Conservation (phyloP, 2,888 invertebrate species). For the Cepaea hortensis region DNA sequence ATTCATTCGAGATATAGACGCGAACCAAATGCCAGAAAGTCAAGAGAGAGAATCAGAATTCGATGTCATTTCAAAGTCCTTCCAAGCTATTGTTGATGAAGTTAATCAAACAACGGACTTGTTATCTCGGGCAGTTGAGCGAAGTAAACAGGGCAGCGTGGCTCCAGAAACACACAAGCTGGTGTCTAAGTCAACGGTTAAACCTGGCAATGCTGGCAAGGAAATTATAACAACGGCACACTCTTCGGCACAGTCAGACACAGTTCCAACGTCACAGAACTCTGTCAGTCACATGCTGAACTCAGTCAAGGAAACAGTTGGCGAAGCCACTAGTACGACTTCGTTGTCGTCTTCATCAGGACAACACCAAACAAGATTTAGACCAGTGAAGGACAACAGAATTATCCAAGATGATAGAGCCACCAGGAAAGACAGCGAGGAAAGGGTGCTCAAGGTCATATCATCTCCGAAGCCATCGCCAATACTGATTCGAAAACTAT, state of each 20-base stretch:
- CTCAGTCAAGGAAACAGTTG: slow-evolving; percentile 1
- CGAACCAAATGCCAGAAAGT: slow-evolving; percentile 53
- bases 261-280: neutral
- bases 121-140: slow-evolving; percentile 42
- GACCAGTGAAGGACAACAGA: slow-evolving; percentile 54
- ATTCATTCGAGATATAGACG: slow-evolving; percentile 40
- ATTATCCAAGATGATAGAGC: slow-evolving; percentile 58
- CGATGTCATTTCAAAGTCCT: slow-evolving; percentile 67
- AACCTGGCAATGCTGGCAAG: slow-evolving; percentile 38
- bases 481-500: slow-evolving; percentile 24
- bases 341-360: slow-evolving; percentile 30
- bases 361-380: slow-evolving; percentile 46
- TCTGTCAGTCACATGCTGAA: slow-evolving; percentile 27
- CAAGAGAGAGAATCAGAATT: slow-evolving; percentile 65
- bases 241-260: neutral
- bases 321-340: slow-evolving; percentile 22
- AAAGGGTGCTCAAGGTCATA: neutral
- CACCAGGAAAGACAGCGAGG: neutral
- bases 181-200: slow-evolving; percentile 48
- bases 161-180: slow-evolving; percentile 48
- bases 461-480: slow-evolving; percentile 32
- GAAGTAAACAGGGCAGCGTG: slow-evolving; percentile 34
- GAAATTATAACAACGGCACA: neutral
- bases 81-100: slow-evolving; percentile 67
- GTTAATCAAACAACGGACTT: slow-evolving; percentile 55